These are phyloP conservation scores for Sceliomorpha sp. DNA, from an alignment of 2,888 invertebrate species.

Conservation along the genomic window DNA sequence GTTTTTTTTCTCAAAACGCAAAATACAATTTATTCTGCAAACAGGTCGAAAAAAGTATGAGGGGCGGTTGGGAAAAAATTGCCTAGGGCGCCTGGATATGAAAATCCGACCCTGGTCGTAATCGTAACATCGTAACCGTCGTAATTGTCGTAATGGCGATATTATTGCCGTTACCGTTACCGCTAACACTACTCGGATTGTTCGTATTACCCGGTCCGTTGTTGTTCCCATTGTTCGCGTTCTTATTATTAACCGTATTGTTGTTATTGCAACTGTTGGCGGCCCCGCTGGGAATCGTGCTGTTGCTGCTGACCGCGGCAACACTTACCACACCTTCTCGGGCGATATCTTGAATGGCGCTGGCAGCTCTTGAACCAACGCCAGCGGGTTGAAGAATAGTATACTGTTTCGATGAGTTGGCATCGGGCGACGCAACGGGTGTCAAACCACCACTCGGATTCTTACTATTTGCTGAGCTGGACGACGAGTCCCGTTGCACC, in stretches of 20 bases:
- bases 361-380: constrained; percentile 89
- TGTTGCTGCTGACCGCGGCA: constrained; percentile 81
- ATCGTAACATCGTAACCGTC: constrained; percentile 67
- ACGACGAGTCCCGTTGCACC: constrained; percentile 61
- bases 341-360: constrained; percentile 89
- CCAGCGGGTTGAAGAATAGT: constrained; percentile 93
- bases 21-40: no score
- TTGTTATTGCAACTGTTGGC: constrained; percentile 73
- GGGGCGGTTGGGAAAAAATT: no score
- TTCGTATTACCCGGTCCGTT: constrained; percentile 49
- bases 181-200: constrained; percentile 44
- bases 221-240: constrained; percentile 48
- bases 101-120: no score
- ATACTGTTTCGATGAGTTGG: constrained; percentile 87
- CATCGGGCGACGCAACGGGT: constrained; percentile 80
- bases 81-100: no score
- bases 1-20: no score
- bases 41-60: no score
- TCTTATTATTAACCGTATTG: constrained; percentile 71
- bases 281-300: constrained; percentile 65
- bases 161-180: constrained; percentile 51
- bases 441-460: constrained; percentile 68
- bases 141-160: constrained; percentile 66
- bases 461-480: constrained; percentile 65
- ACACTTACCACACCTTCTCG: constrained; percentile 85